Conservation (phyloP, 2,797 vertebrate species). For the Pelochelys cantorii region DNA sequence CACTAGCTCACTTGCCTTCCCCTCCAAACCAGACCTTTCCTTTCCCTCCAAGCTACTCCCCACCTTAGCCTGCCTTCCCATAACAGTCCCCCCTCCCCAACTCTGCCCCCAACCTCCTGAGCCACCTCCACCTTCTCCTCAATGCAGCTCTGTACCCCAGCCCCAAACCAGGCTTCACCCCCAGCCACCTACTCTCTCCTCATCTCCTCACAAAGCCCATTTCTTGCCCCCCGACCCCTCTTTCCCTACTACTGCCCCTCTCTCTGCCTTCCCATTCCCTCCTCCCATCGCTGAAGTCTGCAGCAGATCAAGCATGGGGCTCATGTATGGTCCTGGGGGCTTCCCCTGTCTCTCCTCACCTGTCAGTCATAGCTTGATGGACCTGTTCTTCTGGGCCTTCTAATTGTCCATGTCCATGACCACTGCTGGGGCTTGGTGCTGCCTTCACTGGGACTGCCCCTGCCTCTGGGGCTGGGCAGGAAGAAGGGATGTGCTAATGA, state of each 20-base stretch:
- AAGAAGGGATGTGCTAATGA: conserved; percentile 57
- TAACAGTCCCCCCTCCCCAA: too few species aligned
- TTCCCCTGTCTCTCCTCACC: conserved; percentile 82
- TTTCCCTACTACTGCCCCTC: background rate
- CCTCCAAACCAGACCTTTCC: too few species aligned
- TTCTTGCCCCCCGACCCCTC: too few species aligned
- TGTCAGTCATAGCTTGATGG: conserved; percentile 97
- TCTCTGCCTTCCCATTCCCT: background rate
- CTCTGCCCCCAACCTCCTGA: too few species aligned
- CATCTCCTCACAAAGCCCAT: background rate
- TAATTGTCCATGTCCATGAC: conserved; percentile 94
- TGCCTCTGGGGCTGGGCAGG: conserved; percentile 47
- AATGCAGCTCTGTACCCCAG: background rate
- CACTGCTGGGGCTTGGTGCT: conserved; percentile 29
- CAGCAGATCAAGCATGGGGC: too few species aligned
- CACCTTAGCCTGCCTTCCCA: too few species aligned
- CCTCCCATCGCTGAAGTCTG: too few species aligned
- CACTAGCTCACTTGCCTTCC: too few species aligned
- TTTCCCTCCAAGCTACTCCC: too few species aligned
- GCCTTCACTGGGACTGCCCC: conserved; percentile 56
- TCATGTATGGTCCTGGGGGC: background rate
- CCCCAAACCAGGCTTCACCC: background rate
- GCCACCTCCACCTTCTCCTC: too few species aligned
- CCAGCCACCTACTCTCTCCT: background rate
- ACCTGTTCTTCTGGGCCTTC: conserved; percentile 94